Percentiles rank a stretch among this genome's conserved stretches.
phyloP scores from a whole-genome alignment of 2,113 vertebrate species.

The Erpornis zantholeuca region DNA sequence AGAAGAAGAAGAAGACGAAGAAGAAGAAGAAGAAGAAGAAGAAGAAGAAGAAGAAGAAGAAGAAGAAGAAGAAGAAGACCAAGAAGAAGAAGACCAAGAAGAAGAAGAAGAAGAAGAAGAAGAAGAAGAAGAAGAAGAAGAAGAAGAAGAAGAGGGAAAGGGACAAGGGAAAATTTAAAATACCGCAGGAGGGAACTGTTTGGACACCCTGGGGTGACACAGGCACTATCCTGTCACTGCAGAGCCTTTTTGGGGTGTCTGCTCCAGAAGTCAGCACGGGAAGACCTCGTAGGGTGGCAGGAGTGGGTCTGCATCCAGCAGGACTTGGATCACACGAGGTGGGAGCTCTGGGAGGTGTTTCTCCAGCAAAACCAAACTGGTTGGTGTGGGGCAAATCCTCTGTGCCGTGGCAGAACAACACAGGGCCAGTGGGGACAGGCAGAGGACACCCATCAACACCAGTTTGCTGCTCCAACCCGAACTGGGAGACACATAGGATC shows the following conservation, averaged over 20 bases:
- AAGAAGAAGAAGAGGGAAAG: no score
- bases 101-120: no score
- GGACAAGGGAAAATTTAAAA: not conserved
- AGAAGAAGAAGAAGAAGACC: no score
- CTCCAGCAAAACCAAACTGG: not conserved
- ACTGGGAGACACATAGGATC: not conserved
- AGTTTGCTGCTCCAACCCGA: not conserved
- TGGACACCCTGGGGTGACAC: not conserved
- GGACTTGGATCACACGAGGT: accelerated
- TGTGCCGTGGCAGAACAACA: not conserved
- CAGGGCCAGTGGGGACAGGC: accelerated
- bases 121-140: no score
- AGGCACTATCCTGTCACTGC: no score
- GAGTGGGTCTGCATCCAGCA: not conserved
- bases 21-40: no score
- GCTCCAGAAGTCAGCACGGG: accelerated
- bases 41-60: no score
- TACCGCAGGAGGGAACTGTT: not conserved
- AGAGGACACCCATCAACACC: not conserved
- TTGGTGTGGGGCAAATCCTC: accelerated
- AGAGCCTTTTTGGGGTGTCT: not conserved
- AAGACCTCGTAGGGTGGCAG: not conserved
- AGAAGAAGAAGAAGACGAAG: no score
- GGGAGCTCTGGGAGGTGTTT: not conserved
- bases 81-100: no score